Conservation (phyloP, 53 echinoderm and acorn worm genomes). For the Glandiceps talaboti region DNA sequence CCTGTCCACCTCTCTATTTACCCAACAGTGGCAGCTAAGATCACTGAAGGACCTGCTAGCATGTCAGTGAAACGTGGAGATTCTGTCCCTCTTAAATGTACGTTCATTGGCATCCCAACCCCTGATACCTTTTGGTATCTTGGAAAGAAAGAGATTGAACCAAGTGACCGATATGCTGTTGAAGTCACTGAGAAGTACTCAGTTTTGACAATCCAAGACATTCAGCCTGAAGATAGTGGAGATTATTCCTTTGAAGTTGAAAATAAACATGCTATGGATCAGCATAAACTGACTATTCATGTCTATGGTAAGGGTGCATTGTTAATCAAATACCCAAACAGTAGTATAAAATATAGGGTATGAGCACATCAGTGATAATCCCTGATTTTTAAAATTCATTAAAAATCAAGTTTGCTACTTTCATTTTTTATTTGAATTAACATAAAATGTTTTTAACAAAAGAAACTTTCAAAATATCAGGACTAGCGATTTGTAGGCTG, state of each 20-base stretch:
- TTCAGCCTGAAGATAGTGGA: conserved; percentile 62
- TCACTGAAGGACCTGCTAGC: conserved; percentile 71
- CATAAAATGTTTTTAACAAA: too few relatives aligned
- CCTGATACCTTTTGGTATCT: conserved; percentile 72
- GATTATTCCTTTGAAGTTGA: conserved; percentile 70
- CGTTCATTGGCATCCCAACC: conserved; percentile 60
- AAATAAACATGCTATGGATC: conserved; percentile 64
- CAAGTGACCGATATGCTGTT: conserved; percentile 54
- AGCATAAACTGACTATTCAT: conserved; percentile 48
- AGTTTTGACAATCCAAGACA: conserved; percentile 57
- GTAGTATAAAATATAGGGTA: too few relatives aligned
- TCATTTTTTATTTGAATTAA: too few relatives aligned
- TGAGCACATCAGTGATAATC: too few relatives aligned
- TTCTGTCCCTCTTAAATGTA: conserved; percentile 47
- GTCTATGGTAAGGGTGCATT: conserved; percentile 47
- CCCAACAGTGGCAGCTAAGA: conserved; percentile 62
- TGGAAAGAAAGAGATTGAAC: conserved; percentile 53
- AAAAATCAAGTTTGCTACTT: too few relatives aligned
- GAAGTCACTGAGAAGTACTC: conserved; percentile 48
- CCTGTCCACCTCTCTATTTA: background rate
- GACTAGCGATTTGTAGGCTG: too few relatives aligned
- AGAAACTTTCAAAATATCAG: too few relatives aligned
- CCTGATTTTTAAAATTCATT: too few relatives aligned
- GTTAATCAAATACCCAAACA: too few relatives aligned
- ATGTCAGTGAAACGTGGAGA: conserved; percentile 63